Conservation (phyloP, 2,113 vertebrate genomes). For the Platysteira castanea region DNA sequence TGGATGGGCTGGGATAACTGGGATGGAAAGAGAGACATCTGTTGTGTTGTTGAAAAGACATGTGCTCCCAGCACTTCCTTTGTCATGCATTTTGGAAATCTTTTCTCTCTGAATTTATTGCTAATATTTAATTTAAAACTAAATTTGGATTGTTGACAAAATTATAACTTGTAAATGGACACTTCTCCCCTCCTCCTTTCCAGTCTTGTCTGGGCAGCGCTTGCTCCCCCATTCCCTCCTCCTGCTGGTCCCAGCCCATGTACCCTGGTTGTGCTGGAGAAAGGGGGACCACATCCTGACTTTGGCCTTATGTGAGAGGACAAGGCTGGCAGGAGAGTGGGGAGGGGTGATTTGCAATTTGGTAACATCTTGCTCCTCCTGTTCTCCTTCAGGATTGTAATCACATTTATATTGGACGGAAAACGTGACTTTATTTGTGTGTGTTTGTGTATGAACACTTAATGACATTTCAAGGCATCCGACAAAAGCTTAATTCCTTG, state of each 20-base stretch:
- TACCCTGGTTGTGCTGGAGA: not conserved
- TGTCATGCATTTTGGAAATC: constrained; percentile 48
- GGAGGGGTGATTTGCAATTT: not conserved
- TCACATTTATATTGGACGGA: constrained; percentile 11
- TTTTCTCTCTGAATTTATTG: constrained; percentile 30
- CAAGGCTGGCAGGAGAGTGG: not conserved
- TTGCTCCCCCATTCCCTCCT: not conserved
- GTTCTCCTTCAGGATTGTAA: not conserved
- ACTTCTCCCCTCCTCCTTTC: not conserved
- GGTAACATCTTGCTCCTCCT: not conserved
- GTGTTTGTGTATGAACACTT: constrained; percentile 57
- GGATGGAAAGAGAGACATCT: constrained; percentile 30
- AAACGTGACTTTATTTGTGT: constrained; percentile 55
- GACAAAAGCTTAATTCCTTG: constrained; percentile 70
- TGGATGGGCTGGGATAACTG: constrained; percentile 36
- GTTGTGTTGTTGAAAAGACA: constrained; percentile 55
- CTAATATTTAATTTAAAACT: constrained; percentile 59
- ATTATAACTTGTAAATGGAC: constrained; percentile 10
- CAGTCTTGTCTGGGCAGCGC: not conserved
- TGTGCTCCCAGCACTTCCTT: constrained; percentile 37
- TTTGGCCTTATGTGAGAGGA: not conserved
- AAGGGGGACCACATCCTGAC: not conserved
- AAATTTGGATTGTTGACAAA: constrained; percentile 53
- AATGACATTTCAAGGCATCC: constrained; percentile 77
- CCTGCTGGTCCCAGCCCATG: not conserved